A percentile compares a stretch with the other conserved stretches of the same genome.
These are phyloP conservation scores for Hypomesus transpacificus DNA, from an alignment of 2,113 vertebrate genomes.

Conservation along the genomic window DNA sequence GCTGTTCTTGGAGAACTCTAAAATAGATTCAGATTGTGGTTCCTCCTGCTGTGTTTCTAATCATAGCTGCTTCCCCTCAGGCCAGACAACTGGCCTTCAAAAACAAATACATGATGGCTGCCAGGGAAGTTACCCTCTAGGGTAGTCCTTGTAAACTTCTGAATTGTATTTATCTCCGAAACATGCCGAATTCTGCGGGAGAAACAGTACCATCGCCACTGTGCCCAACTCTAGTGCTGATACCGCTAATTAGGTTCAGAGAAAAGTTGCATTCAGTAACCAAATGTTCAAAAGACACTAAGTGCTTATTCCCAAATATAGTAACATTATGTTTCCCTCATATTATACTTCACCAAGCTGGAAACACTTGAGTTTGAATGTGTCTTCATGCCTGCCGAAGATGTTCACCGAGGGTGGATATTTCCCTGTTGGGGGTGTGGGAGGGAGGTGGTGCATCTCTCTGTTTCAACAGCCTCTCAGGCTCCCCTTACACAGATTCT, in stretches of 20 bases:
- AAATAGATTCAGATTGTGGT: slow-evolving; percentile 3
- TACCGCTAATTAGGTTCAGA: too few species aligned
- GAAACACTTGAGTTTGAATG: not conserved
- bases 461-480: slow-evolving; percentile 30
- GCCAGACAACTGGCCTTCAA: slow-evolving; percentile 10
- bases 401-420: not conserved
- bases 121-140: not conserved
- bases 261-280: not conserved
- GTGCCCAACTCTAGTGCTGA: too few species aligned
- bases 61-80: not conserved
- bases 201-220: too few species aligned
- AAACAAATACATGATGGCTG: not conserved
- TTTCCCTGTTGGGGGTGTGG: not conserved
- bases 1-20: not conserved
- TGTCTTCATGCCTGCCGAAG: not conserved
- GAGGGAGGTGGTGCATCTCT: not conserved
- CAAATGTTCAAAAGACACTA: not conserved
- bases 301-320: not conserved
- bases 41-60: not conserved
- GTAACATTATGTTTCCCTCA: too few species aligned
- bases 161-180: too few species aligned
- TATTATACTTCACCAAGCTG: slow-evolving; percentile 7
- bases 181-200: too few species aligned
- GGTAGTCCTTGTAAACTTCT: too few species aligned
- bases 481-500: slow-evolving; percentile 9